A percentile compares a stretch with the other conserved stretches of the same genome.
phyloP scores from a whole-genome alignment of 37 sponge, comb jelly and placozoan species.

The Ianthella basta region DNA sequence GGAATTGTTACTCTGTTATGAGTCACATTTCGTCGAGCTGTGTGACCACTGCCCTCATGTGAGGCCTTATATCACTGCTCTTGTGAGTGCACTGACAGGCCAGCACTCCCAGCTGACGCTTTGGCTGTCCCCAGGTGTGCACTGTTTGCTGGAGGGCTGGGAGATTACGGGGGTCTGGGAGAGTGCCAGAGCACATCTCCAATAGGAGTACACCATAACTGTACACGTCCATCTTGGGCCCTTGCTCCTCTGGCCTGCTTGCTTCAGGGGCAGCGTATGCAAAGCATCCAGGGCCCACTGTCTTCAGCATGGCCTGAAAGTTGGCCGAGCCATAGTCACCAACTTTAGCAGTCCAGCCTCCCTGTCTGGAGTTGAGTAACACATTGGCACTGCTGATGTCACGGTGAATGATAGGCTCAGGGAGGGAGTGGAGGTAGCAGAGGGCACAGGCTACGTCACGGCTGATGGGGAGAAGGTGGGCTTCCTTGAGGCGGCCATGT shows the following conservation, averaged over 20 bases:
- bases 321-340: constrained; percentile 76
- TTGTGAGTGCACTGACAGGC: neutral
- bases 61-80: neutral
- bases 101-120: neutral
- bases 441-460: constrained; percentile 63
- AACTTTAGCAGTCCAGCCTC: constrained; percentile 69
- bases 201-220: constrained; percentile 69
- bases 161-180: constrained; percentile 27
- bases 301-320: constrained; percentile 32
- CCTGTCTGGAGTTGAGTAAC: constrained; percentile 41
- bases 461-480: constrained; percentile 47
- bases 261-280: constrained; percentile 74
- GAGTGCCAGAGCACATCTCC: constrained; percentile 54
- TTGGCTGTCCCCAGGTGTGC: neutral
- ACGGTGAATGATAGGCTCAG: constrained; percentile 77
- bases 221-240: constrained; percentile 75
- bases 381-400: constrained; percentile 83
- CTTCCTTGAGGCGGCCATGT: constrained; percentile 28
- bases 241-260: constrained; percentile 37
- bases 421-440: constrained; percentile 69
- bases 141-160: neutral
- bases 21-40: neutral
- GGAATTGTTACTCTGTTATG: neutral
- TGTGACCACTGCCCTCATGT: neutral
- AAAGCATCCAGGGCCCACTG: constrained; percentile 50